phyloP scores from a whole-genome alignment of 2,113 vertebrate species.

The Smithornis capensis region DNA sequence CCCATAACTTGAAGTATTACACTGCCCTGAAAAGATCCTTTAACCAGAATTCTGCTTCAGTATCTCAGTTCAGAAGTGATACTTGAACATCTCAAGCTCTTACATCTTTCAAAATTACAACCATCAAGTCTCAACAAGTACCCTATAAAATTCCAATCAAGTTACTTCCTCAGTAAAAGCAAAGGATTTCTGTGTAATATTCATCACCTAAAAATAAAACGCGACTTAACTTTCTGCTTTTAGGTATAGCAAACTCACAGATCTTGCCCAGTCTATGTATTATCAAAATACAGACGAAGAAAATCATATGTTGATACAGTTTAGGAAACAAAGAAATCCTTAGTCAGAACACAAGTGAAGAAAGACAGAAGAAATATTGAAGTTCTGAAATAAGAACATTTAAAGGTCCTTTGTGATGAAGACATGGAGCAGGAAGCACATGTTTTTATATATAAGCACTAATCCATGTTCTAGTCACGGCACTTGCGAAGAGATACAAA shows the following conservation, averaged over 20 bases:
- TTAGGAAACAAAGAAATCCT: neutral
- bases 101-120: neutral
- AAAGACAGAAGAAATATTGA: neutral
- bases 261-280: neutral
- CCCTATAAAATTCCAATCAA: neutral
- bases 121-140: neutral
- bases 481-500: neutral
- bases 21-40: neutral
- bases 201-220: neutral
- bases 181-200: neutral
- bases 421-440: neutral
- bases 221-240: neutral
- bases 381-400: neutral
- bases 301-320: neutral
- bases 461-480: neutral
- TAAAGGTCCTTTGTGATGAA: neutral
- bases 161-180: neutral
- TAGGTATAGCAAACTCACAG: neutral
- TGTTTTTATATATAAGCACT: neutral
- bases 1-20: neutral
- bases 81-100: neutral
- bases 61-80: neutral
- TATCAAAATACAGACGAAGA: neutral
- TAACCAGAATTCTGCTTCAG: neutral
- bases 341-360: neutral